Conservation (phyloP, 2,888 invertebrate species). For the Xestobium rufovillosum region DNA sequence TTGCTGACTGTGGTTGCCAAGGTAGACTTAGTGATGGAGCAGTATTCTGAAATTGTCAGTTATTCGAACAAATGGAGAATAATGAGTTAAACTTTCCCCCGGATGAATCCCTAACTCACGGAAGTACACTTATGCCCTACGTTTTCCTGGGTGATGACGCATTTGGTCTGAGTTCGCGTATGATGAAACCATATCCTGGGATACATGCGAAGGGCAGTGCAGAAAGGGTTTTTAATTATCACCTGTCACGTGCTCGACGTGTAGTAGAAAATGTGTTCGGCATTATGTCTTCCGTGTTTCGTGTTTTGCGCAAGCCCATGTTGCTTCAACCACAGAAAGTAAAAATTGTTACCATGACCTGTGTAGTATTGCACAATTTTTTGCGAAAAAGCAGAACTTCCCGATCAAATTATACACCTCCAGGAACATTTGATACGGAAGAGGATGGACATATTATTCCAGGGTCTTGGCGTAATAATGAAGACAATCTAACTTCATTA, state of each 20-base stretch:
- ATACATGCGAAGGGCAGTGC: constrained; percentile 10
- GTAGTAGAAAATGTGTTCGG: constrained; percentile 26
- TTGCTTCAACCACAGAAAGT: constrained; percentile 26
- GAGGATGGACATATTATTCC: constrained; percentile 15
- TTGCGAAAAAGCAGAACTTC: constrained; percentile 25
- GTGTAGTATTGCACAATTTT: constrained; percentile 30
- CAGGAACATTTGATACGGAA: constrained; percentile 24
- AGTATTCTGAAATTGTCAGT: constrained; percentile 17
- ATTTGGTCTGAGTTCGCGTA: constrained; percentile 14
- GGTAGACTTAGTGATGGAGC: constrained; percentile 25
- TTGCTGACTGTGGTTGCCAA: constrained; percentile 29
- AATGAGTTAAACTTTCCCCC: constrained; percentile 16
- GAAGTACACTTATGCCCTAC: constrained; percentile 16
- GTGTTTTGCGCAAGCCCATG: constrained; percentile 29
- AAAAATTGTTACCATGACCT: constrained; percentile 28
- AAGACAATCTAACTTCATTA: constrained; percentile 10
- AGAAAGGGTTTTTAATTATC: constrained; percentile 22
- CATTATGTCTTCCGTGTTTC: constrained; percentile 23
- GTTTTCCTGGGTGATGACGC: constrained; percentile 19
- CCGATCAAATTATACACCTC: constrained; percentile 22
- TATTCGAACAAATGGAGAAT: constrained; percentile 14
- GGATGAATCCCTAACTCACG: constrained; percentile 16
- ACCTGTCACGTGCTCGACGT: constrained; percentile 17
- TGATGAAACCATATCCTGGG: constrained; percentile 24
- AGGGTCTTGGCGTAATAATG: constrained; percentile 15